Evolutionary conservation across 1,140 invertebrate genomes (phyloP), one percentile per base, ranked within the genome.

Genomic region (Cephus cinctus): DNA sequence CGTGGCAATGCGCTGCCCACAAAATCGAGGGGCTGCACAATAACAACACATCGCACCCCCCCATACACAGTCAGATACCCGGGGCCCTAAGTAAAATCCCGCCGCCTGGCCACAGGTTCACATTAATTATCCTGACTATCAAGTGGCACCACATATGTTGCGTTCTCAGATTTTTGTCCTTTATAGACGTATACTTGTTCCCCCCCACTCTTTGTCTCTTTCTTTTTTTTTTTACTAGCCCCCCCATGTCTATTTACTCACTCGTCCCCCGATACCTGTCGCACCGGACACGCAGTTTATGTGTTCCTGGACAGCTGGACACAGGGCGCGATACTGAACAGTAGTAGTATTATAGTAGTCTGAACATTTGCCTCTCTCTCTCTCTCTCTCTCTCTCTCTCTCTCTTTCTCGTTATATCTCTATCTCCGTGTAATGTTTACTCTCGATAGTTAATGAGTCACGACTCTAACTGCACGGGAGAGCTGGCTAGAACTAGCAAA

Each of bases 41-140:
- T 22, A 18, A 18, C 31, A 36, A 50, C 38, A 27, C 19, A 35
- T 36, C 36, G 39, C 44, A 43, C 42, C 39, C 31, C 46, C 4
- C 21, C 35, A n/a, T n/a, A n/a, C n/a, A n/a, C n/a, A n/a, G n/a
- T n/a, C n/a, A n/a, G n/a, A n/a, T n/a, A n/a, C n/a, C n/a, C n/a
- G n/a, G n/a, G n/a, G n/a, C n/a, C n/a, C n/a, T n/a, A n/a, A n/a
- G n/a, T n/a, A n/a, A n/a, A n/a, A n/a, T n/a, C n/a, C n/a, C n/a
- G n/a, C n/a, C n/a, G n/a, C n/a, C n/a, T n/a, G n/a, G n/a, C n/a
- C n/a, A n/a, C n/a, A n/a, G n/a, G n/a, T n/a, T 41, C 54, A 57
- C 57, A 50, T 65, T 66, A 67, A 69, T 69, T 67, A 57, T 56
- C 56, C 47, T 53, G 52, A 55, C 52, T n/a, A 51, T n/a, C 43